Base-by-base conservation (phyloP, 2,797 vertebrate species). In the Coregonus suidteri region DNA sequence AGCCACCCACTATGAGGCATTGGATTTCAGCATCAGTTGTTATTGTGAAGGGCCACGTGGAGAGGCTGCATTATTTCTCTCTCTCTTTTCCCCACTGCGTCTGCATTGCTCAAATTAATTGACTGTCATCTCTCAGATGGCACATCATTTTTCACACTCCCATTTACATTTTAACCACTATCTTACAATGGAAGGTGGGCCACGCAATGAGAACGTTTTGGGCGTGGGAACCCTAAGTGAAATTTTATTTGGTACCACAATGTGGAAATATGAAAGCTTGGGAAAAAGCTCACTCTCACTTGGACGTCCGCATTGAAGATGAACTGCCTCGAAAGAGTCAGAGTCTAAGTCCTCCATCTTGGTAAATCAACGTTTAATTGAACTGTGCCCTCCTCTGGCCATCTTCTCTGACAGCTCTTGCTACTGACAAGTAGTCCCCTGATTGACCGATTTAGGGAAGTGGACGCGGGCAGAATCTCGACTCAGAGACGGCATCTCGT, bases 1-100 rank as follows among this genome's bases (percentile, higher is more conserved):
- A 92, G 83, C 88, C 92, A 84, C 92, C 91, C 90, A 89, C 91
- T 90, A 91, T 41, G 90, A 87, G 87, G 86, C 90, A 85, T 76
- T 30, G 78, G 82, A 84, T 83, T 84, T 79, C 80, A 74, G 69
- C 56, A 73, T 85, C 83, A 84, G 83, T 88, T 85, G 75, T 76
- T 75, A 70, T 77, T 20, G 35, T 84, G 86, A 90, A 64, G 86
- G 79, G 82, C 82, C 75, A 82, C 84, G 74, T 75, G 81, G 83
- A 69, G 82, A 47, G 53, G 71, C 59, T 74, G 47, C 31, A 75
- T 54, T 65, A 52, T 56, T 68, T 73, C 16, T 25, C 18, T 75
- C 54, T 68, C 30, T 71, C 35, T 25, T 71, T 77, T 81, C 72
- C 71, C 78, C 75, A 54, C 67, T 83, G 56, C 47, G 75, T 77